Percentiles rank a stretch among this genome's conserved stretches.
Conservation (phyloP, 2,113 vertebrate species). For the Poeciliopsis turrubarensis region DNA sequence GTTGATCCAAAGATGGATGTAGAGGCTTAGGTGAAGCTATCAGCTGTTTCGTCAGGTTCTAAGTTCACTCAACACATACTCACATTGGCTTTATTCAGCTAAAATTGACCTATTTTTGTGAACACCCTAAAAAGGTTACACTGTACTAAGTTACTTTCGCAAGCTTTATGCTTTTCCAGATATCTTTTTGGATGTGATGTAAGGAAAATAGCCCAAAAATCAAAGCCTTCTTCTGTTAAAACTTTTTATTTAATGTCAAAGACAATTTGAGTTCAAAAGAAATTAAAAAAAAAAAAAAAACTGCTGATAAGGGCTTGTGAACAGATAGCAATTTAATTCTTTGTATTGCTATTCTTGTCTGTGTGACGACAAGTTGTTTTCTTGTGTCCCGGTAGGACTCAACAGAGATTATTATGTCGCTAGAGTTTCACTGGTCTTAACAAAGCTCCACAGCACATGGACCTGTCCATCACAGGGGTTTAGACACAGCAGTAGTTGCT, state of each 20-base stretch:
- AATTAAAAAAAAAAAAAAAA: neutral
- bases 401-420: slow-evolving; percentile 59
- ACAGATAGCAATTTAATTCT: neutral
- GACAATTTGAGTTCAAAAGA: neutral
- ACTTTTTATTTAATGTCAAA: neutral
- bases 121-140: neutral
- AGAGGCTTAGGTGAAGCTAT: slow-evolving; percentile 66
- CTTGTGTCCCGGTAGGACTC: slow-evolving; percentile 26
- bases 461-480: slow-evolving; percentile 70
- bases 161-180: neutral
- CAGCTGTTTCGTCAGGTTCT: slow-evolving; percentile 77
- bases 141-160: neutral
- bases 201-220: neutral
- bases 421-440: slow-evolving; percentile 69
- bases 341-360: slow-evolving; percentile 12
- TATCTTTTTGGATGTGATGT: neutral
- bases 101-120: slow-evolving; percentile 64
- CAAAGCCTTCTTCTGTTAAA: neutral
- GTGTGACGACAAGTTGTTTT: slow-evolving; percentile 68
- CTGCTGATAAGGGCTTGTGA: slow-evolving; percentile 9
- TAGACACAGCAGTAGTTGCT: slow-evolving; percentile 42
- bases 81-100: slow-evolving; percentile 63
- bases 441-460: slow-evolving; percentile 65
- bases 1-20: slow-evolving; percentile 54
- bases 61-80: slow-evolving; percentile 72